Conservation (phyloP, 2,113 vertebrate species). For the Cervus canadensis region DNA sequence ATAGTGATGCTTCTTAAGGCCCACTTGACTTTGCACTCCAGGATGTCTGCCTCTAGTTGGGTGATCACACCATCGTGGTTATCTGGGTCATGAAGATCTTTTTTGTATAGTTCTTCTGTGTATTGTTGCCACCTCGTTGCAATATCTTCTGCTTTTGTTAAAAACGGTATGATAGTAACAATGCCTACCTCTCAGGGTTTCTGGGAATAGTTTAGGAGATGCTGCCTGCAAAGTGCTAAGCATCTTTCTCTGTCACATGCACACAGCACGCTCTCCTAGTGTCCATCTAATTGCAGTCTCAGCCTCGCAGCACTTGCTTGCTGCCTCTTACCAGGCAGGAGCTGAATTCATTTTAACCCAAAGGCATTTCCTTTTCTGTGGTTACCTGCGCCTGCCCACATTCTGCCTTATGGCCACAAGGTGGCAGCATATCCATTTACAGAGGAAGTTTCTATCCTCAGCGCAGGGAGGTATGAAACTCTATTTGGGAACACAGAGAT, state of each 20-base stretch:
- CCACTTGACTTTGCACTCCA: not conserved
- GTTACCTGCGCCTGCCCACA: not conserved
- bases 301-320: not conserved
- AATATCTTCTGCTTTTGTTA: not conserved
- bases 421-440: conserved; percentile 63
- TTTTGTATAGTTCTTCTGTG: not conserved
- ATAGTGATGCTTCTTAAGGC: not conserved
- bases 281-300: not conserved
- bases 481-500: not conserved
- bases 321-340: not conserved
- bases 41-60: not conserved
- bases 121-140: not conserved
- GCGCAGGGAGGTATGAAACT: not conserved
- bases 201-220: not conserved
- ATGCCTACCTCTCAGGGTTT: not conserved
- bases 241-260: not conserved
- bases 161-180: not conserved
- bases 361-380: not conserved
- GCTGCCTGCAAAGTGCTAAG: not conserved
- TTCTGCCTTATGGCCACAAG: not conserved
- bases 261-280: not conserved
- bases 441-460: not conserved
- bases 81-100: not conserved
- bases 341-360: not conserved
- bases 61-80: not conserved